These are phyloP conservation scores for Solenopsis fugax DNA, from an alignment of 1,140 invertebrate species.

Conservation along the genomic window DNA sequence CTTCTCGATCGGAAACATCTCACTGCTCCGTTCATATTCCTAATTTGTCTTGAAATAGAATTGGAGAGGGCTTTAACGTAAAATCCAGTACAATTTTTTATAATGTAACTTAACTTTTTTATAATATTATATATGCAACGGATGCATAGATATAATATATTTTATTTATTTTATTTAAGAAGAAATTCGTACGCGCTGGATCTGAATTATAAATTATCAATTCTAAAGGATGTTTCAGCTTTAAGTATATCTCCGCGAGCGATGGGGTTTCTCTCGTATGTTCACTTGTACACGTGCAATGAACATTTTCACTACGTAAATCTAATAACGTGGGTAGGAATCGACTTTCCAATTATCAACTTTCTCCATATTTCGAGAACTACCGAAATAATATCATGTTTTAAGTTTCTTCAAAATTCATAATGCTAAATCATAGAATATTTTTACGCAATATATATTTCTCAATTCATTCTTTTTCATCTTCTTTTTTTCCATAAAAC, in stretches of 20 bases:
- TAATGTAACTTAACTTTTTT: not conserved
- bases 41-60: constrained; percentile 24
- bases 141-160: not conserved
- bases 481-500: not conserved
- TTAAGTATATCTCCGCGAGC: not conserved
- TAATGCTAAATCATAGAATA: not conserved
- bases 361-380: constrained; percentile 5
- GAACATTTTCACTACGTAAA: constrained; percentile 30
- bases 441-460: not conserved
- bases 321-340: constrained; percentile 2
- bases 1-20: not conserved
- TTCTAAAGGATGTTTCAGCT: not conserved
- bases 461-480: not conserved
- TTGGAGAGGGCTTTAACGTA: not conserved
- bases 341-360: constrained; percentile 36
- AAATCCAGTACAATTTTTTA: not conserved
- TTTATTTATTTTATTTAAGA: constrained; percentile 14
- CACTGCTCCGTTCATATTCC: not conserved
- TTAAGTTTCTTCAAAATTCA: not conserved
- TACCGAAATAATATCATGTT: constrained; percentile 28
- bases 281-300: not conserved
- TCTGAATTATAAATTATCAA: not conserved
- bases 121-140: not conserved
- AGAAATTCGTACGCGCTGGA: too few relatives aligned
- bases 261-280: not conserved